Conservation (phyloP, 2,888 invertebrate species). For the Resseliella maxima region DNA sequence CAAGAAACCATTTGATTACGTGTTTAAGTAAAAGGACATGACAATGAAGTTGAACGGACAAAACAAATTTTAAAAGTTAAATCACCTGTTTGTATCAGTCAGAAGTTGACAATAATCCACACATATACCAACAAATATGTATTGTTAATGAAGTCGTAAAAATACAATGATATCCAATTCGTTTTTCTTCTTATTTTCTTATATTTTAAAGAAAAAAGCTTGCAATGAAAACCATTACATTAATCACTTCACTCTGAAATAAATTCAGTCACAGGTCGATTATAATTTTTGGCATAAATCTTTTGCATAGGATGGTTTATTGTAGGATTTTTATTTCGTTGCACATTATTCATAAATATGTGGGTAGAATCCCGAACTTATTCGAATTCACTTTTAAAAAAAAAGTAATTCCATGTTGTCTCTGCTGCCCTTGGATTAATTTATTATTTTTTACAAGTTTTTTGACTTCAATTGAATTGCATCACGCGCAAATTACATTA, state of each 20-base stretch:
- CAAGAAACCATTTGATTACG: not conserved
- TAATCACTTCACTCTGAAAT: constrained; percentile 6
- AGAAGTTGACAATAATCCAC: constrained; percentile 19
- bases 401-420: too few species aligned
- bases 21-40: not conserved
- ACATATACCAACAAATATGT: not conserved
- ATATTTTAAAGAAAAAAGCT: not conserved
- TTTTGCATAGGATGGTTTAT: not conserved
- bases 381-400: too few species aligned
- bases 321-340: not conserved
- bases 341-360: constrained; percentile 1
- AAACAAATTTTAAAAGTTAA: constrained; percentile 40
- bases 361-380: not conserved
- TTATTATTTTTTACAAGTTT: too few species aligned
- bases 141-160: constrained; percentile 15
- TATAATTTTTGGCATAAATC: constrained; percentile 40
- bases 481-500: not conserved
- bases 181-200: not conserved
- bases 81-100: constrained; percentile 29
- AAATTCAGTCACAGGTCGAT: constrained; percentile 26
- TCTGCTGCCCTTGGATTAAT: not conserved
- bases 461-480: not conserved
- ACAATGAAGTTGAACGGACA: not conserved
- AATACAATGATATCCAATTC: not conserved
- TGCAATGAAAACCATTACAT: not conserved